Percentiles rank a stretch among this genome's conserved stretches.
phyloP scores from a whole-genome alignment of 2,888 invertebrate genomes.

The Hydrotaea cyrtoneurina region DNA sequence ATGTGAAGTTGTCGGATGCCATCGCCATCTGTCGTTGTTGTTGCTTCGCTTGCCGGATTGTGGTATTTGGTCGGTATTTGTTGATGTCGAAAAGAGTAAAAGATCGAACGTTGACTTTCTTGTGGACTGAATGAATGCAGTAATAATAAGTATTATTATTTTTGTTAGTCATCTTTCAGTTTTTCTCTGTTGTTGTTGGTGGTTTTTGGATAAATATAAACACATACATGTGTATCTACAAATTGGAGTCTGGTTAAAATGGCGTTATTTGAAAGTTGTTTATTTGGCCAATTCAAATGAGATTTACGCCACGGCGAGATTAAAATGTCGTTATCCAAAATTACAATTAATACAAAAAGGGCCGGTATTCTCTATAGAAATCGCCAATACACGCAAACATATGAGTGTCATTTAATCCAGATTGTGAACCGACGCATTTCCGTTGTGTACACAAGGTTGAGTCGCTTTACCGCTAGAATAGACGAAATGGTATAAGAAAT shows the following conservation, averaged over 20 bases:
- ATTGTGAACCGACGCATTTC: too few relatives aligned
- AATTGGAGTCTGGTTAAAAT: background rate
- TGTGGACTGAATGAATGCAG: constrained; percentile 10
- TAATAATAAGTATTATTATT: constrained; percentile 36
- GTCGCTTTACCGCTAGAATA: too few relatives aligned
- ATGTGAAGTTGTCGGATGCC: background rate
- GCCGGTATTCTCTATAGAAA: background rate
- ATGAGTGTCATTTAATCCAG: too few relatives aligned
- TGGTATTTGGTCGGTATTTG: too few relatives aligned
- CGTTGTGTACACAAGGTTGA: too few relatives aligned
- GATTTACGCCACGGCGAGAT: constrained; percentile 6
- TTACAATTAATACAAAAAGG: background rate
- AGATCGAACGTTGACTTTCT: constrained; percentile 53
- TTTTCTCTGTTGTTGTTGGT: background rate
- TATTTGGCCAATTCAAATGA: constrained; percentile 7
- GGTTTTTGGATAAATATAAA: constrained; percentile 9
- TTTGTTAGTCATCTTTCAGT: background rate
- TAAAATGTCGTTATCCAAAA: constrained; percentile 2
- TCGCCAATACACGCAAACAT: background rate
- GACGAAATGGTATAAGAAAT: too few relatives aligned
- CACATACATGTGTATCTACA: too few relatives aligned
- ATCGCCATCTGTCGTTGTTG: background rate
- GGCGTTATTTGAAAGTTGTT: constrained; percentile 7
- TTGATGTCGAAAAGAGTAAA: constrained; percentile 6
- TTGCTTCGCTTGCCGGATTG: background rate